A percentile compares a stretch with the other conserved stretches of the same genome.
phyloP scores from a whole-genome alignment of 2,888 invertebrate species.

The Nymphalis urticae region DNA sequence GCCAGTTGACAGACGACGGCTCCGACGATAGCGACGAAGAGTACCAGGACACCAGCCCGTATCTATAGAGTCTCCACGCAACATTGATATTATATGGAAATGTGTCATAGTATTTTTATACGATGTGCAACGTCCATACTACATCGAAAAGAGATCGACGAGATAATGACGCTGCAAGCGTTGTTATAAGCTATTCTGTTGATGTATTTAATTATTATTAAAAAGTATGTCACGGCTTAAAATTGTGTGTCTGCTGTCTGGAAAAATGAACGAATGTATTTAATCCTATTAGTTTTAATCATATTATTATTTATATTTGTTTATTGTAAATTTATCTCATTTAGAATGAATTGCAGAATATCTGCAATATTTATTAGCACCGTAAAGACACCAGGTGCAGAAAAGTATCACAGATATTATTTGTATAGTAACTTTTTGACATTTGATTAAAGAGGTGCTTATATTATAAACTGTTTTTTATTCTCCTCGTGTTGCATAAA shows the following conservation, averaged over 20 bases:
- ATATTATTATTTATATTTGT: conserved; percentile 60
- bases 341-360: conserved; percentile 55
- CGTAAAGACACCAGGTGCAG: conserved; percentile 60
- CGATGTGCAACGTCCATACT: conserved; percentile 47
- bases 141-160: conserved; percentile 42
- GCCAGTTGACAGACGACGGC: conserved; percentile 78
- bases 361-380: conserved; percentile 60
- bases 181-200: conserved; percentile 44
- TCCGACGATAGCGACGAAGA: conserved; percentile 75
- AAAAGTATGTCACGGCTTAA: conserved; percentile 53
- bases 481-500: conserved; percentile 11
- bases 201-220: conserved; percentile 58
- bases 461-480: conserved; percentile 54
- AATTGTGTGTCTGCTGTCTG: conserved; percentile 61
- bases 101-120: conserved; percentile 50
- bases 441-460: conserved; percentile 80
- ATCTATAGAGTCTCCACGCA: conserved; percentile 54
- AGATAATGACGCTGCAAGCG: conserved; percentile 25
- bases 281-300: conserved; percentile 74
- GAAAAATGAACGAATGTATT: conserved; percentile 75
- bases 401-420: conserved; percentile 67
- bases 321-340: conserved; percentile 62
- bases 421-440: conserved; percentile 74
- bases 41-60: conserved; percentile 74
- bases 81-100: conserved; percentile 8